Conservation (phyloP, 2,797 vertebrate species). For the Cirrhinus molitorella region DNA sequence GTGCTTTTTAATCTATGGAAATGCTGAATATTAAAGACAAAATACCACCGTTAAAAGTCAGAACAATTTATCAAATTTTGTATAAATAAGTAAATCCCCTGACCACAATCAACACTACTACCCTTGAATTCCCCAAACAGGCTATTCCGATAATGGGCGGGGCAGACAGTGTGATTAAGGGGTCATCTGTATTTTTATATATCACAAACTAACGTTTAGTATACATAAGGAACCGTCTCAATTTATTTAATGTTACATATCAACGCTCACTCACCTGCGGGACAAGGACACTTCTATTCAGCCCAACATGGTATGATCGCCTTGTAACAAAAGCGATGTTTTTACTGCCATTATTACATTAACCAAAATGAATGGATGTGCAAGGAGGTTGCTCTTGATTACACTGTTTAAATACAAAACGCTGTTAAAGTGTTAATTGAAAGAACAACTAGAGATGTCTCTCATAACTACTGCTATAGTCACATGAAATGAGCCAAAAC, state of each 20-base stretch:
- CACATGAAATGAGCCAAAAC: neutral
- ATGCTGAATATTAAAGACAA: neutral
- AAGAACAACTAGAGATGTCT: neutral
- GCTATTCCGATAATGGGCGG: slow-evolving; percentile 38
- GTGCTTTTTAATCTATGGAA: neutral
- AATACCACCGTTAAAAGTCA: neutral
- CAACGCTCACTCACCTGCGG: neutral
- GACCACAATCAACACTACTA: neutral
- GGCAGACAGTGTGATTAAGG: slow-evolving; percentile 25
- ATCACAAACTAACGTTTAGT: neutral
- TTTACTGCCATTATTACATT: neutral
- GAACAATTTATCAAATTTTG: neutral
- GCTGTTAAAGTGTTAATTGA: neutral
- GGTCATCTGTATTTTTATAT: slow-evolving; percentile 28
- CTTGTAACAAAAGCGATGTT: neutral
- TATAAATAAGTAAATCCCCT: neutral
- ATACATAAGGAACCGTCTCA: neutral
- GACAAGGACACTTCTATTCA: neutral
- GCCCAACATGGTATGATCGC: neutral
- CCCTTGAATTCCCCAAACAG: slow-evolving; percentile 37
- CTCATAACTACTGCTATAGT: neutral
- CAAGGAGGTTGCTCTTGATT: neutral
- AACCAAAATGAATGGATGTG: neutral
- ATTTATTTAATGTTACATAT: neutral
- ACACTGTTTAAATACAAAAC: neutral